These are phyloP conservation scores for Pherbina coryleti DNA, from an alignment of 2,888 invertebrate genomes.

Conservation along the genomic window DNA sequence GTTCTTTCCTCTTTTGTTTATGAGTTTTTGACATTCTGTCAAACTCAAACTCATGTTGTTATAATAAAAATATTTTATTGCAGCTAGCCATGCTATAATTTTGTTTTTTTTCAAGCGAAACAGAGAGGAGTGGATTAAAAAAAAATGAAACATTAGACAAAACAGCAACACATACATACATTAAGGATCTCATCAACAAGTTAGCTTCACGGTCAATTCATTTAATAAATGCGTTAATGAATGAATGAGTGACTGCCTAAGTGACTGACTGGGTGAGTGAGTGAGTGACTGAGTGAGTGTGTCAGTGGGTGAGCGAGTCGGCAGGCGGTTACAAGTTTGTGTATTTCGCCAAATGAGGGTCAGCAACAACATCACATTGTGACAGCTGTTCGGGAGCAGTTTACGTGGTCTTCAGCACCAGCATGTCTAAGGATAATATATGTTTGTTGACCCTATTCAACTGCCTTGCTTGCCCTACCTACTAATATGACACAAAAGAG, in stretches of 20 bases:
- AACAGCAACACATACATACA: neutral
- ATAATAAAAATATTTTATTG: constrained; percentile 11
- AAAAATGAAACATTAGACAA: neutral
- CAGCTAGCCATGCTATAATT: neutral
- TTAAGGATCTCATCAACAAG: constrained; percentile 46
- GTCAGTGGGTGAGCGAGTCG: neutral
- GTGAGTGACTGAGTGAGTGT: neutral
- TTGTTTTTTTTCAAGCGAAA: neutral
- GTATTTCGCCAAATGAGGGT: constrained; percentile 14
- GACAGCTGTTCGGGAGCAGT: constrained; percentile 27
- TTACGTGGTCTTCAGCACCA: constrained; percentile 24
- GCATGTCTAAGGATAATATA: constrained; percentile 19
- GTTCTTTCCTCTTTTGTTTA: no score
- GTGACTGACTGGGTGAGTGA: constrained; percentile 34
- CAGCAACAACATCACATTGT: neutral
- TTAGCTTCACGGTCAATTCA: constrained; percentile 52
- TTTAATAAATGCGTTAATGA: constrained; percentile 35
- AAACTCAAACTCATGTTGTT: neutral
- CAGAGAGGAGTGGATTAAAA: no score
- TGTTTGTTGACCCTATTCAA: constrained; percentile 11
- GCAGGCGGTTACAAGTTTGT: constrained; percentile 20
- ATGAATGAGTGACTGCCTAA: constrained; percentile 33
- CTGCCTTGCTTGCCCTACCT: neutral
- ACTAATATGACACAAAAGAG: neutral
- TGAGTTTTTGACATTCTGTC: no score